Evolutionary conservation across 2,888 invertebrate genomes (phyloP), one percentile per base, ranked within the genome.

Genomic region (Tipula lateralis): DNA sequence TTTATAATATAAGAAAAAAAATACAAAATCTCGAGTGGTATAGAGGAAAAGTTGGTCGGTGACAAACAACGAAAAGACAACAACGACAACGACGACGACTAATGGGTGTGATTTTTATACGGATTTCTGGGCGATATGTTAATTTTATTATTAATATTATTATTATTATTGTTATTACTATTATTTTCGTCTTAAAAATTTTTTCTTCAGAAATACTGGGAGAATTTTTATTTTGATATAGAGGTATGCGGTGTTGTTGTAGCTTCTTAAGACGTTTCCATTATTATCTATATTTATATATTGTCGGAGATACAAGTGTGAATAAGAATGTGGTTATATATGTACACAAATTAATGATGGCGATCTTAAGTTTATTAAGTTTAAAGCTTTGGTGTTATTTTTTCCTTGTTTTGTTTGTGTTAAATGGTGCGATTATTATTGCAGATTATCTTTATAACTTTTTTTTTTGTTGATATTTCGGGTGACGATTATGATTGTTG

Each of bases 81-180:
- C 16, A 50, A 50, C 44, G 16, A 50, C 44, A 24, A 1, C 66
- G 24, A 66, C 66, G 66, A 66, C 66, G 66, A 66, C 66, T 66
- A 66, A 66, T 66, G 66, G 66, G 66, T 66, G 66, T 66, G 66
- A 66, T 66, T 66, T 66, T 66, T 66, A 66, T 66, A 66, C 24
- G 66, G 66, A 66, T 66, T 66, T 66, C 66, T 66, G 66, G 66
- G 66, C 66, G 66, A 66, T 66, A 66, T 66, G 66, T 66, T 66
- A 66, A 66, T 66, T 66, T 66, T 66, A 66, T 66, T 66, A 24
- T 24, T 66, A 66, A 24, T 66, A 24, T 66, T 66, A 66, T 66
- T 66, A 24, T 66, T 66, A 9, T 66, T 66, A 24, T 66, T 66
- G 24, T 66, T 66, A 66, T 66, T 66, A 66, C 24, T 66, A 66